These are phyloP conservation scores for Benitochromis conjunctus DNA, from an alignment of 2,113 vertebrate genomes.

Conservation along the genomic window DNA sequence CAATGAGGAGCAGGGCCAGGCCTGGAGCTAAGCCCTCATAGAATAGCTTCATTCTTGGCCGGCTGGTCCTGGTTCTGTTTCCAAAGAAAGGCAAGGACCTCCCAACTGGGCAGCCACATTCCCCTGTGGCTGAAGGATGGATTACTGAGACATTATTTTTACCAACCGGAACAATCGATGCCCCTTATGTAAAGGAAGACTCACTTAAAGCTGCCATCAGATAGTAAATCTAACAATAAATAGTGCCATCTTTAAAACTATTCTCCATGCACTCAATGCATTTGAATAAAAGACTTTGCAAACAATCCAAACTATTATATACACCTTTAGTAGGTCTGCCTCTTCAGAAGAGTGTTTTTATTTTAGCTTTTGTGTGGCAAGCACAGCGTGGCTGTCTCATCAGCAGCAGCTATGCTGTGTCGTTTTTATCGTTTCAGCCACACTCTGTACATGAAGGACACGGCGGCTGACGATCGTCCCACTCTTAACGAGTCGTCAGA, in stretches of 20 bases:
- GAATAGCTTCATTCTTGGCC: conserved; percentile 48
- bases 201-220: neutral
- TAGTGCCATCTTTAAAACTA: neutral
- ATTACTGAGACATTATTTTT: neutral
- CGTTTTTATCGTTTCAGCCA: neutral
- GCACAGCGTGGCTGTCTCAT: neutral
- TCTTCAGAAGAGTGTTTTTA: neutral
- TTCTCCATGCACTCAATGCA: neutral
- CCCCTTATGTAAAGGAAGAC: neutral
- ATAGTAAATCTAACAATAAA: neutral
- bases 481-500: neutral
- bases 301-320: neutral
- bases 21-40: conserved; percentile 43
- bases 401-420: neutral
- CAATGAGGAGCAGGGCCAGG: conserved; percentile 30
- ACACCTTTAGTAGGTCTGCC: neutral
- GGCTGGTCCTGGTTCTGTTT: neutral
- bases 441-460: neutral
- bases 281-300: neutral
- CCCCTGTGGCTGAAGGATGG: neutral
- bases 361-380: neutral
- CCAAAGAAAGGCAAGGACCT: conserved; percentile 3
- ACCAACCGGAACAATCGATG: neutral
- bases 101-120: neutral
- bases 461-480: neutral